Conservation (phyloP, 2,888 invertebrate species). For the Rhabditoides inermis region DNA sequence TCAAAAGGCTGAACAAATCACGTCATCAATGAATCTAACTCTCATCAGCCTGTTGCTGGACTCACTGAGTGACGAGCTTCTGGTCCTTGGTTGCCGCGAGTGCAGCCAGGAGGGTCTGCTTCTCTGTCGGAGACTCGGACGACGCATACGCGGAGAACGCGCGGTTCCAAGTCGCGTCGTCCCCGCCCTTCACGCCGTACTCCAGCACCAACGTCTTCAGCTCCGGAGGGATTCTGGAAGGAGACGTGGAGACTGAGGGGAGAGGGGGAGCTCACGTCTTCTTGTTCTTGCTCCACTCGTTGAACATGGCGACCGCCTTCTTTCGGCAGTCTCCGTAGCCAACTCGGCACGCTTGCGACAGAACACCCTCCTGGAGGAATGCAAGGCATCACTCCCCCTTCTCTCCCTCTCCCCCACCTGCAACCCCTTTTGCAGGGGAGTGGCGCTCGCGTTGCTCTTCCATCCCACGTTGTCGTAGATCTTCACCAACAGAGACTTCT, state of each 20-base stretch:
- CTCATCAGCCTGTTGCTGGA: slow-evolving; percentile 1
- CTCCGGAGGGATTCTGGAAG: slow-evolving; percentile 22
- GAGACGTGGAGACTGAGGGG: background rate
- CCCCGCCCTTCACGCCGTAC: slow-evolving; percentile 34
- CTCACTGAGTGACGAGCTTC: slow-evolving; percentile 14
- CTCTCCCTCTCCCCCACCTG: no score
- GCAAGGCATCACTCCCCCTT: background rate
- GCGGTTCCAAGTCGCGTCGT: slow-evolving; percentile 26
- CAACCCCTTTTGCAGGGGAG: slow-evolving; percentile 11
- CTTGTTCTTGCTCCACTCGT: slow-evolving; percentile 25
- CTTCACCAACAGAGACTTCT: slow-evolving; percentile 25
- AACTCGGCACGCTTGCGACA: slow-evolving; percentile 28
- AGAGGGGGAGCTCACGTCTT: slow-evolving; percentile 8
- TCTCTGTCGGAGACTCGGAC: slow-evolving; percentile 21
- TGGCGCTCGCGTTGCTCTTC: slow-evolving; percentile 14
- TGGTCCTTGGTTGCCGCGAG: slow-evolving; percentile 26
- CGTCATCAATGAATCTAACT: background rate
- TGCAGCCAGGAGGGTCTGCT: slow-evolving; percentile 25
- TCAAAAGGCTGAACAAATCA: slow-evolving; percentile 17
- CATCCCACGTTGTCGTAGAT: slow-evolving; percentile 33
- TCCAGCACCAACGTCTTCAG: slow-evolving; percentile 27
- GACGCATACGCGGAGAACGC: slow-evolving; percentile 8
- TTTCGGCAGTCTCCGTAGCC: slow-evolving; percentile 30
- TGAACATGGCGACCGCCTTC: slow-evolving; percentile 21
- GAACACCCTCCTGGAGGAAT: slow-evolving; percentile 23